Percentiles rank a stretch among this genome's conserved stretches.
Evolutionary conservation across 2,888 invertebrate species (phyloP).

Genomic region (Vanessa cardui): DNA sequence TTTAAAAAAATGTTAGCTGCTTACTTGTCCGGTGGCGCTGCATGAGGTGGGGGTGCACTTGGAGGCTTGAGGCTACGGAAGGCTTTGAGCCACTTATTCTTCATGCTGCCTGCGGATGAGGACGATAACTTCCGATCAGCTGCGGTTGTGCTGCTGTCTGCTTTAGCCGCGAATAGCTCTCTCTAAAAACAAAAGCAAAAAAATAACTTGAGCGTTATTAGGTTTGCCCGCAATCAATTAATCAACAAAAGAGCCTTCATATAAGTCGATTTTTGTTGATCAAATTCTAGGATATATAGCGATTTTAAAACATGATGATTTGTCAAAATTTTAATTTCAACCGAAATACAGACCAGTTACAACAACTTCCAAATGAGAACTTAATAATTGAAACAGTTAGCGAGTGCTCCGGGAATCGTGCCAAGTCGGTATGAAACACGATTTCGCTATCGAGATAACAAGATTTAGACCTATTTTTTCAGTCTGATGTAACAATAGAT

Average conservation of each 20-base stretch:
- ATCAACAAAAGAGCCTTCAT: too few relatives aligned
- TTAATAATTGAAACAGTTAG: constrained; percentile 18
- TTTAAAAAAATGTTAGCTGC: constrained; percentile 36
- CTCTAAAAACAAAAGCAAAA: constrained; percentile 83
- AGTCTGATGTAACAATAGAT: constrained; percentile 12
- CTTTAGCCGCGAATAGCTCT: constrained; percentile 91
- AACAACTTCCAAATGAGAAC: too few relatives aligned
- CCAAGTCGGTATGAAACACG: constrained; percentile 25
- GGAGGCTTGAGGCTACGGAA: constrained; percentile 96
- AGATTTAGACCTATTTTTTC: constrained; percentile 18
- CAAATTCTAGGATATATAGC: too few relatives aligned
- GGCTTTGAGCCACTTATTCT: constrained; percentile 98
- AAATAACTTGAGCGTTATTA: background rate
- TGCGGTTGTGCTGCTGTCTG: constrained; percentile 87
- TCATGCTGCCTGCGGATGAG: constrained; percentile 94
- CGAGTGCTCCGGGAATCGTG: constrained; percentile 24
- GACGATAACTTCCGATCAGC: constrained; percentile 93
- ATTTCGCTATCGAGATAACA: constrained; percentile 24
- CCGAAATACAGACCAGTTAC: too few relatives aligned
- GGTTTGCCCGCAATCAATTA: too few relatives aligned
- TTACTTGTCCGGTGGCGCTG: constrained; percentile 76
- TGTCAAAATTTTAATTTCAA: too few relatives aligned
- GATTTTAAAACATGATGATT: too few relatives aligned
- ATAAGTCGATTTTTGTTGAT: too few relatives aligned
- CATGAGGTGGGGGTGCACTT: constrained; percentile 80